Percentiles rank a stretch among this genome's conserved stretches.
phyloP scores from a whole-genome alignment of 2,888 invertebrate species.

The Ormyrus nitidulus region DNA sequence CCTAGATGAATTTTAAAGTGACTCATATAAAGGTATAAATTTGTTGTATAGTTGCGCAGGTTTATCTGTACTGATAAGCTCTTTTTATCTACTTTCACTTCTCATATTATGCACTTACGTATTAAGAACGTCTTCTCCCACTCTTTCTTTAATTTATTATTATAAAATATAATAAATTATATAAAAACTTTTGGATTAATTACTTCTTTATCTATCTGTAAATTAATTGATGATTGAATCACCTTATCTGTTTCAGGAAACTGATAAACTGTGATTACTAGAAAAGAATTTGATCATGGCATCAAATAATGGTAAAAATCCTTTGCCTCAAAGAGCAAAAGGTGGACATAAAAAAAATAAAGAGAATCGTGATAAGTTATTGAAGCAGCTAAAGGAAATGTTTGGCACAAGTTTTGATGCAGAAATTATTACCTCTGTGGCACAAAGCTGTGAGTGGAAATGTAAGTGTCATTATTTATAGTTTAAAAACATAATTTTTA shows the following conservation, averaged over 20 bases:
- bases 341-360: slow-evolving; percentile 56
- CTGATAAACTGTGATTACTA: background rate
- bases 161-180: no score
- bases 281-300: slow-evolving; percentile 58
- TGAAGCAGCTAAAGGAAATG: slow-evolving; percentile 65
- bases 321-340: slow-evolving; percentile 40
- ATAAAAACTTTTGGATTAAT: no score
- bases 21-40: no score
- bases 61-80: no score
- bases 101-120: no score
- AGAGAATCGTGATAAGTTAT: slow-evolving; percentile 58
- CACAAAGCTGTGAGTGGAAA: slow-evolving; percentile 66
- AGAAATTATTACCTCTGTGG: slow-evolving; percentile 66
- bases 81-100: no score
- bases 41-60: no score
- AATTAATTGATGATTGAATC: background rate
- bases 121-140: no score
- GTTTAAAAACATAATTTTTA: background rate
- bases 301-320: slow-evolving; percentile 61
- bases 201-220: no score
- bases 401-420: slow-evolving; percentile 65
- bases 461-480: slow-evolving; percentile 60
- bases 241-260: slow-evolving; percentile 3
- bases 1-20: no score
- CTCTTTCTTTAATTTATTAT: no score